A percentile compares a stretch with the other conserved stretches of the same genome.
phyloP scores from a whole-genome alignment of 2,888 invertebrate species.

The Entomobrya proxima region DNA sequence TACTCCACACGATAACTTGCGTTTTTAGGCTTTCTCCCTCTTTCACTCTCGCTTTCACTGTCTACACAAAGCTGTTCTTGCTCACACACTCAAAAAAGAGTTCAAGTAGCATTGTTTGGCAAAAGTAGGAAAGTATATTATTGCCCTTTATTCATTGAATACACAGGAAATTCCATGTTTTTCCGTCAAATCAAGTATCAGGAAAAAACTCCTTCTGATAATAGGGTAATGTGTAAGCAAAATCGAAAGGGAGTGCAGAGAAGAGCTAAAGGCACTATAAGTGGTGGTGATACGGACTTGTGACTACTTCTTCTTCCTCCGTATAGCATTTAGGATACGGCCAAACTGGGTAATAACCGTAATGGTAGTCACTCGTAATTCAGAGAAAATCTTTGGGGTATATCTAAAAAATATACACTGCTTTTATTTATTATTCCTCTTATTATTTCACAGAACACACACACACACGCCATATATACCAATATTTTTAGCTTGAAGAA shows the following conservation, averaged over 20 bases:
- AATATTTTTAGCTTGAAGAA: too few relatives aligned
- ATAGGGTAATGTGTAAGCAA: slow-evolving; percentile 41
- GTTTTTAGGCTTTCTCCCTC: neutral
- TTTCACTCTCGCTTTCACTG: neutral
- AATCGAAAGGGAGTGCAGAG: neutral
- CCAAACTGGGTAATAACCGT: slow-evolving; percentile 48
- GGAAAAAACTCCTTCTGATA: slow-evolving; percentile 27
- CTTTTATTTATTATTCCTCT: slow-evolving; percentile 47
- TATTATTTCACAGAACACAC: slow-evolving; percentile 2
- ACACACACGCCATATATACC: too few relatives aligned
- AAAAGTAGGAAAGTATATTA: slow-evolving; percentile 1
- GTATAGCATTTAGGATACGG: slow-evolving; percentile 19
- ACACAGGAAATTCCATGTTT: slow-evolving; percentile 46
- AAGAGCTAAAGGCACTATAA: neutral
- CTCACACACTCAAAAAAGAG: neutral
- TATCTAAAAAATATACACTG: slow-evolving; percentile 7
- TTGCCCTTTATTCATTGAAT: slow-evolving; percentile 38
- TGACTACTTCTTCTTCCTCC: neutral
- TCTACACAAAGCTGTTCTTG: too few relatives aligned
- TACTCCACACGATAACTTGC: slow-evolving; percentile 2
- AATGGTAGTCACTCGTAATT: slow-evolving; percentile 52
- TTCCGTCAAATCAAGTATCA: slow-evolving; percentile 52
- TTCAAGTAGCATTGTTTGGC: slow-evolving; percentile 26
- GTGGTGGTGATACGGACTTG: neutral
- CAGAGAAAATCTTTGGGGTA: slow-evolving; percentile 50